These are phyloP conservation scores for Drosophila ezoana DNA, from an alignment of 2,888 invertebrate species.

Conservation along the genomic window DNA sequence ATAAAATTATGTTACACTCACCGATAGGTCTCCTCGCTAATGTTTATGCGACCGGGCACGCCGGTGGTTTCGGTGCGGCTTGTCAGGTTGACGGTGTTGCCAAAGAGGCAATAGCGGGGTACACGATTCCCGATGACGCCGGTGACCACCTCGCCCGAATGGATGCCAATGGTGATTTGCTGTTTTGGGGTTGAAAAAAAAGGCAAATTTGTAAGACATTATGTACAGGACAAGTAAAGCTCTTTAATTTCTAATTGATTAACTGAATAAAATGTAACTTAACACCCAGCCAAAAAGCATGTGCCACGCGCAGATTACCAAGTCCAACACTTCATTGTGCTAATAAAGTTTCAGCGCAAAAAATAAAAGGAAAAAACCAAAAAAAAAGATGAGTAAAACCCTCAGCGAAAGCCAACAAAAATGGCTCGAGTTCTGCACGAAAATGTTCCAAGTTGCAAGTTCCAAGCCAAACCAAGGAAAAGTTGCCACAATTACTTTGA, in stretches of 20 bases:
- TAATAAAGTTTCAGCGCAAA: constrained; percentile 62
- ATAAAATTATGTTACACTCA: constrained; percentile 84
- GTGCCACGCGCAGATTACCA: constrained; percentile 33
- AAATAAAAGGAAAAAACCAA: constrained; percentile 17
- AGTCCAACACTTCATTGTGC: constrained; percentile 66
- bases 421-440: constrained; percentile 35
- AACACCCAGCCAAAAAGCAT: constrained; percentile 21
- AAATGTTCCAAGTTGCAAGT: constrained; percentile 49
- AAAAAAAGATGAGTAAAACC: background rate
- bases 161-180: constrained; percentile 97
- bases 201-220: constrained; percentile 6
- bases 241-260: constrained; percentile 24
- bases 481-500: constrained; percentile 77
- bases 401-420: constrained; percentile 30
- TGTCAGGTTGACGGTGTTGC: constrained; percentile 97
- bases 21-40: constrained; percentile 96
- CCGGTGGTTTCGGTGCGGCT: constrained; percentile 97
- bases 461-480: constrained; percentile 50
- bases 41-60: constrained; percentile 94
- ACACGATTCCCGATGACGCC: constrained; percentile 97
- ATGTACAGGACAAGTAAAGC: background rate
- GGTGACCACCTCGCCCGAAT: constrained; percentile 97
- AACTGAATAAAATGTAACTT: constrained; percentile 26
- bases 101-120: constrained; percentile 96
- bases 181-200: constrained; percentile 79